Evolutionary conservation across 2,888 invertebrate genomes (phyloP).

Genomic region (Dryococelus australis): DNA sequence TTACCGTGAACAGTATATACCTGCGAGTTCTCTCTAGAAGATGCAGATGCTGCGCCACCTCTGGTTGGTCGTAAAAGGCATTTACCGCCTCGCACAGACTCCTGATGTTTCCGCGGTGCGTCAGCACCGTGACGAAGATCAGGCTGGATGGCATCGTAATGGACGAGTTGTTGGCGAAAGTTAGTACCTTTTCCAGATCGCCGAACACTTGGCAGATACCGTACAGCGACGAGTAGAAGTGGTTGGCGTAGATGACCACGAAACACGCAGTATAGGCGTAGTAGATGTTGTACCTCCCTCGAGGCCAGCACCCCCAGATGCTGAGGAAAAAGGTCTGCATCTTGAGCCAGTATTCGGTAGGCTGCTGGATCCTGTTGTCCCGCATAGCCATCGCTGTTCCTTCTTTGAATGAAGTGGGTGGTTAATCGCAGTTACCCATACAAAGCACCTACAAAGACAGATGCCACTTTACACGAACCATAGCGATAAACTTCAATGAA

Average conservation of each 20-base stretch:
- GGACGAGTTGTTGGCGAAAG: constrained; percentile 5
- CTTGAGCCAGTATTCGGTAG: background rate
- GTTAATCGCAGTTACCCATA: too few relatives aligned
- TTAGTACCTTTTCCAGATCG: background rate
- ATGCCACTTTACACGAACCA: too few relatives aligned
- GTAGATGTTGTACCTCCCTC: background rate
- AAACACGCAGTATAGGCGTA: background rate
- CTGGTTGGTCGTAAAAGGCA: background rate
- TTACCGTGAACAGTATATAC: too few relatives aligned
- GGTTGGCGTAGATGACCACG: constrained; percentile 11
- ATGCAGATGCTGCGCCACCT: background rate
- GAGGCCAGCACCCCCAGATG: background rate
- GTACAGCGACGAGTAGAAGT: background rate
- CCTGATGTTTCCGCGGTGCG: background rate
- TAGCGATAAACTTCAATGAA: too few relatives aligned
- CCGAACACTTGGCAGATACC: background rate
- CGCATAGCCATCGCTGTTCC: background rate
- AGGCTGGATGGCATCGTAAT: background rate
- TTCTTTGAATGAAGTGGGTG: background rate
- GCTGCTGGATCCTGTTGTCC: background rate
- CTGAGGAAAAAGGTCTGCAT: background rate
- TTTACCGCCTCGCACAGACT: background rate
- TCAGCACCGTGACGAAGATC: background rate
- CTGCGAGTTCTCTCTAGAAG: background rate
- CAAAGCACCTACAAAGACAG: too few relatives aligned